These are phyloP conservation scores for Philonicus albiceps DNA, from an alignment of 2,888 invertebrate genomes.

Conservation along the genomic window DNA sequence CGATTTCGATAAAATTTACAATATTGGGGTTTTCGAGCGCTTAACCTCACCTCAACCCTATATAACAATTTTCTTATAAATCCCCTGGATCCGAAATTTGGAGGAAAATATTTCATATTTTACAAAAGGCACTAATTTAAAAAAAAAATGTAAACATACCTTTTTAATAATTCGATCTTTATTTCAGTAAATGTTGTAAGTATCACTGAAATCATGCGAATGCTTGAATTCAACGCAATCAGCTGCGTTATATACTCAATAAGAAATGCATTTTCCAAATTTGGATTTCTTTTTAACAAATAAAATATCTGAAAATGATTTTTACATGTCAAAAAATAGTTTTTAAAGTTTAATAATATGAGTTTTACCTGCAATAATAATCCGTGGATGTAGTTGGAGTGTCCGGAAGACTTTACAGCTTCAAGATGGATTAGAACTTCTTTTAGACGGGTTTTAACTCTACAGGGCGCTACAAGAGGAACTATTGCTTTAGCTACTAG, in stretches of 20 bases:
- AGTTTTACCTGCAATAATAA: constrained; percentile 54
- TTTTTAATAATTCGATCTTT: not conserved
- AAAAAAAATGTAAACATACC: not conserved
- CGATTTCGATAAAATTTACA: too few relatives aligned
- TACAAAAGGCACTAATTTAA: not conserved
- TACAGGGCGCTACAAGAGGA: constrained; percentile 66
- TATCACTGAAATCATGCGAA: not conserved
- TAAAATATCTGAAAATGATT: constrained; percentile 5
- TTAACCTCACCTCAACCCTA: too few relatives aligned
- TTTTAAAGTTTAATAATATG: not conserved
- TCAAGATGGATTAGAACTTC: not conserved
- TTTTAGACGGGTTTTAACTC: constrained; percentile 50
- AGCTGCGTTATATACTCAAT: not conserved
- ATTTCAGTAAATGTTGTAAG: constrained; percentile 2
- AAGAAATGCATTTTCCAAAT: not conserved
- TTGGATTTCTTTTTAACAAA: not conserved
- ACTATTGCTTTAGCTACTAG: constrained; percentile 77
- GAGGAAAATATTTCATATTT: not conserved
- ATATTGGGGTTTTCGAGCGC: too few relatives aligned
- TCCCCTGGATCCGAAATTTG: too few relatives aligned
- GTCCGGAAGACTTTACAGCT: not conserved
- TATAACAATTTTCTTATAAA: too few relatives aligned
- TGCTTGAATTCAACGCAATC: not conserved
- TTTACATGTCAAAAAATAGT: not conserved
- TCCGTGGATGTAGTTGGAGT: constrained; percentile 55